Evolutionary conservation across 2,888 invertebrate genomes (phyloP), one percentile per base, ranked within the genome.

Genomic region (Agrypnus murinus): DNA sequence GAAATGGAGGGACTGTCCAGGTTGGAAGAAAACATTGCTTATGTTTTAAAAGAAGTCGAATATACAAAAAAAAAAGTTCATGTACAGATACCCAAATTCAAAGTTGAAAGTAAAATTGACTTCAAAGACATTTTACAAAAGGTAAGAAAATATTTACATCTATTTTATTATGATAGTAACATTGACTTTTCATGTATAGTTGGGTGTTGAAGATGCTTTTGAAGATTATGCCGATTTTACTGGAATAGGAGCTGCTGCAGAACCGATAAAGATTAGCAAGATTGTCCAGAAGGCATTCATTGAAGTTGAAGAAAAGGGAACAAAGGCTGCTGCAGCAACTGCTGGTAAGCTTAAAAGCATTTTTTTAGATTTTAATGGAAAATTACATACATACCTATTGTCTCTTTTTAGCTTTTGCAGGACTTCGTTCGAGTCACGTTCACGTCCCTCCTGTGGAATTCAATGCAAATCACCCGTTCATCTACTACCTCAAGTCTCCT

Each of bases 221-320:
- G 53, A 48, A 3, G 17, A 31, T 4, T 4, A 2, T 0, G 57
- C 65, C 5, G 80, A 84, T 64, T 79, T 84, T 5, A 77, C 75
- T 46, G 82, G 81, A 34, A 80, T 84, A 25, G 76, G 77, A 0
- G 12, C 19, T n/a, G 10, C 25, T 5, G 64, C 77, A 14, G 74
- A 74, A 5, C 68, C 58, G 4, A 67, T 84, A 17, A 71, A 62
- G 17, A 79, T 85, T 9, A 77, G 78, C 59, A 74, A 80, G 5
- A 82, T 84, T 4, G 55, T 84, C 8, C 84, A 84, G 68, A 84
- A 84, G 72, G 80, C 83, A 4, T 84, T 82, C 70, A 84, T 85
- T 40, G 82, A 84, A 59, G 82, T 85, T 0, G 82, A 82, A 17
- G 84, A 84, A 76, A 76, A 73, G 43, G 85, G 85, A n/a, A 64